Percentiles rank a stretch among this genome's conserved stretches.
Conservation (phyloP, 1,140 invertebrate species). For the Aphis craccivora region DNA sequence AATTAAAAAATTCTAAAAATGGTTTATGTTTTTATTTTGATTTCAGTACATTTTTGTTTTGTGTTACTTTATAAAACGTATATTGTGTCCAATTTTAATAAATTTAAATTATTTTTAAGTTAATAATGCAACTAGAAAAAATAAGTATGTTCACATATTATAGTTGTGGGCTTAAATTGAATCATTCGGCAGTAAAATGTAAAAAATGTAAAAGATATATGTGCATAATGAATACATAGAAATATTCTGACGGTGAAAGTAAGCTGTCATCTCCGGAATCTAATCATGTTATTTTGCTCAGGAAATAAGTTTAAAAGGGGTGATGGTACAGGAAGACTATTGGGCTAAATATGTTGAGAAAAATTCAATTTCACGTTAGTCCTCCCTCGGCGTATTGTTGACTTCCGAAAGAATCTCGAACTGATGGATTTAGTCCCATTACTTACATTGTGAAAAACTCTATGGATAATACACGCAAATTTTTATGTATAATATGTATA, state of each 20-base stretch:
- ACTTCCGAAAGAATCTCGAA: background rate
- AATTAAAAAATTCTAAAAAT: background rate
- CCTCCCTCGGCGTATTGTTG: background rate
- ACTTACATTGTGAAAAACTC: background rate
- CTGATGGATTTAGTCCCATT: conserved; percentile 1
- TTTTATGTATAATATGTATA: too few relatives aligned
- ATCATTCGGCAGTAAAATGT: background rate
- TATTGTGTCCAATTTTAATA: background rate
- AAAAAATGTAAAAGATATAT: background rate
- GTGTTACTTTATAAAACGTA: background rate
- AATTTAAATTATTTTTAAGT: background rate
- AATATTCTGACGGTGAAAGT: background rate
- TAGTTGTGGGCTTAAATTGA: background rate
- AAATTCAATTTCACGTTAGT: conserved; percentile 25
- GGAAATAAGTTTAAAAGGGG: conserved; percentile 15
- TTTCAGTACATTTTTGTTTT: background rate
- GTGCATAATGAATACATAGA: background rate
- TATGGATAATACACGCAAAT: background rate
- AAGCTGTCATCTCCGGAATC: conserved; percentile 5
- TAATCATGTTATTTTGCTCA: background rate
- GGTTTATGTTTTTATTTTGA: background rate
- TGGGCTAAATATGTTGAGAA: background rate
- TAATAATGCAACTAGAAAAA: background rate
- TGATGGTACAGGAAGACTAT: background rate
- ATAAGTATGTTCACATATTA: background rate